A percentile compares a stretch with the other conserved stretches of the same genome.
Evolutionary conservation across 2,888 invertebrate genomes (phyloP).

Genomic region (Gisinianus flammeolus): DNA sequence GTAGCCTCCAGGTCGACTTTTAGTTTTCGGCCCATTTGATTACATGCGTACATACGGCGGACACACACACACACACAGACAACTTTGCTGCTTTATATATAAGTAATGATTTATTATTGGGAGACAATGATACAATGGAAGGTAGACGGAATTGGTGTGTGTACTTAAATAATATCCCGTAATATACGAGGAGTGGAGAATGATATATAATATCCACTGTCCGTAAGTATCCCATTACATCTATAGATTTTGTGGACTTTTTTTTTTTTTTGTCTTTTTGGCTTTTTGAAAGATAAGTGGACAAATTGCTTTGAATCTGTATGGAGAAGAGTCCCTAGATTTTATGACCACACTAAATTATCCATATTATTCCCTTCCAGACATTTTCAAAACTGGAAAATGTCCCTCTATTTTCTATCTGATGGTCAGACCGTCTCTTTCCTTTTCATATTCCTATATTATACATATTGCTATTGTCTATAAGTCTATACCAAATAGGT

Average conservation of each 20-base stretch:
- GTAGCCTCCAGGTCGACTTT: no score
- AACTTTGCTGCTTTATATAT: background rate
- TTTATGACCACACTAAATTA: constrained; percentile 25
- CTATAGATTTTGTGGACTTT: background rate
- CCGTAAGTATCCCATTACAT: constrained; percentile 20
- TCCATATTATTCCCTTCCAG: background rate
- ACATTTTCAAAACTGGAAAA: background rate
- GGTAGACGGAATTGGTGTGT: background rate
- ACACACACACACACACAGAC: background rate
- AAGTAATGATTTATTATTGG: background rate
- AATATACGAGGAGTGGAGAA: no score
- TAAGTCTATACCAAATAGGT: no score
- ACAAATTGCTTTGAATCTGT: constrained; percentile 37
- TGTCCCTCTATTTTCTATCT: background rate
- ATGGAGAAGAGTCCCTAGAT: constrained; percentile 7
- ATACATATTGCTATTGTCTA: background rate
- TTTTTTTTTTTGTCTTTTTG: constrained; percentile 14
- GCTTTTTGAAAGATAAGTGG: constrained; percentile 17
- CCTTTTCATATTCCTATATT: background rate
- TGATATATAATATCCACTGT: constrained; percentile 1
- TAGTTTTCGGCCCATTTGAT: no score
- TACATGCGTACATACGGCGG: background rate
- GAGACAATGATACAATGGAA: background rate
- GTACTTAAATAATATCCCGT: no score
- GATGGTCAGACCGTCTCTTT: background rate